Conservation (phyloP, 1,140 invertebrate genomes). For the Drosophila saltans region DNA sequence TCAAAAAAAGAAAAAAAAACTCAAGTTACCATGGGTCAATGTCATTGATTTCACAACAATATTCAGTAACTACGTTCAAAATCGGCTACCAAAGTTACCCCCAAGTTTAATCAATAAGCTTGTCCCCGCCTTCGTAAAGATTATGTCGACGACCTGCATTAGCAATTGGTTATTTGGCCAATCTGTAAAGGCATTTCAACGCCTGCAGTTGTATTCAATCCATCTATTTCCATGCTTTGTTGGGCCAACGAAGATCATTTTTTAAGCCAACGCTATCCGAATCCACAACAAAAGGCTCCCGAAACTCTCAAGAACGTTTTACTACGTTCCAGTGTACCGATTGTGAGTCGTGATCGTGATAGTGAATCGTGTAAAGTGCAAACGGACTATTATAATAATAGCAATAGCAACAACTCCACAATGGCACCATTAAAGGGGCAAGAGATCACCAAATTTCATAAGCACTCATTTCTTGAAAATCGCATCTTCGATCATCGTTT, state of each 20-base stretch:
- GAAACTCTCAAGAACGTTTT: constrained; percentile 75
- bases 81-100: constrained; percentile 23
- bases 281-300: constrained; percentile 62
- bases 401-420: constrained; percentile 27
- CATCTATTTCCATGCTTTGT: constrained; percentile 64
- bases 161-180: background rate
- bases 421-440: constrained; percentile 72
- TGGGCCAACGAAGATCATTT: constrained; percentile 72
- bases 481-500: constrained; percentile 79
- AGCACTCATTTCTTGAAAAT: constrained; percentile 81
- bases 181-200: constrained; percentile 10
- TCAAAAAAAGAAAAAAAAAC: background rate
- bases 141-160: background rate
- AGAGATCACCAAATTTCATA: constrained; percentile 69
- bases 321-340: constrained; percentile 76
- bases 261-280: constrained; percentile 66
- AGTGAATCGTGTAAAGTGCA: constrained; percentile 25
- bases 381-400: constrained; percentile 17
- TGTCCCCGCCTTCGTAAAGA: background rate
- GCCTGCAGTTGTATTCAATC: background rate
- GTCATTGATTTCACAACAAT: constrained; percentile 66
- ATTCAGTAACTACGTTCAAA: constrained; percentile 12
- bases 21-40: constrained; percentile 14
- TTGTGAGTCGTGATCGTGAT: constrained; percentile 64
- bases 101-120: constrained; percentile 65